Evolutionary conservation across 2,113 vertebrate genomes (phyloP), one percentile per base, ranked within the genome.

Genomic region (Burhinus oedicnemus): DNA sequence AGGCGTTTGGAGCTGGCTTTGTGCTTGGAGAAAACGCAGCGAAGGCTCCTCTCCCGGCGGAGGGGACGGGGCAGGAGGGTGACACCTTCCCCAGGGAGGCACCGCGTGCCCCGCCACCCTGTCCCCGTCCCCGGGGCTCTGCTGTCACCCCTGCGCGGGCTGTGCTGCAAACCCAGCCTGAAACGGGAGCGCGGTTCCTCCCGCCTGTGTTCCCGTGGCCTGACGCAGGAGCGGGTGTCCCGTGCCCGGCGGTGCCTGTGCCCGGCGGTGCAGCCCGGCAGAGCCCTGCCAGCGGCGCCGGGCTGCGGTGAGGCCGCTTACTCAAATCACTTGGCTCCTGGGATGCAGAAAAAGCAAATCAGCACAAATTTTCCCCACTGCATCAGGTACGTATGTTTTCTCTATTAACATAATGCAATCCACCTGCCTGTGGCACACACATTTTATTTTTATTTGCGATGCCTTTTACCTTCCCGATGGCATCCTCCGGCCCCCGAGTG

Each of bases 21-120:
- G 25, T 9, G 15, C 34, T 38, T 2, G 8, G 16, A 77, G 40
- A 15, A 61, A 40, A 65, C 19, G 3, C 36, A 38, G 54, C 22
- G 6, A 60, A 51, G 14, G 44, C 34, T 83, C 19, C 44, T 6
- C 18, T 32, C 27, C 29, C 3, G 3, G 7, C 3, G 2, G 55
- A 42, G 6, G 38, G 66, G 54, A 51, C 0, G 4, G 11, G 15
- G 34, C 57, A 17, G 26, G 34, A 27, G 9, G 57, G 22, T 25
- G 32, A 18, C 38, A 34, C 30, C 38, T 6, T 14, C 21, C 38
- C 12, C 11, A 7, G 54, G 30, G 30, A 20, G 54, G 30, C 30
- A 74, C 5, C 25, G 1, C 4, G 11, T 1, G 5, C 34, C 8
- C 6, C 1, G 26, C 42, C 55, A 12, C 27, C 60, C 17, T 2